These are phyloP conservation scores for Heliothis peltigera DNA, from an alignment of 2,888 invertebrate species.

Conservation along the genomic window DNA sequence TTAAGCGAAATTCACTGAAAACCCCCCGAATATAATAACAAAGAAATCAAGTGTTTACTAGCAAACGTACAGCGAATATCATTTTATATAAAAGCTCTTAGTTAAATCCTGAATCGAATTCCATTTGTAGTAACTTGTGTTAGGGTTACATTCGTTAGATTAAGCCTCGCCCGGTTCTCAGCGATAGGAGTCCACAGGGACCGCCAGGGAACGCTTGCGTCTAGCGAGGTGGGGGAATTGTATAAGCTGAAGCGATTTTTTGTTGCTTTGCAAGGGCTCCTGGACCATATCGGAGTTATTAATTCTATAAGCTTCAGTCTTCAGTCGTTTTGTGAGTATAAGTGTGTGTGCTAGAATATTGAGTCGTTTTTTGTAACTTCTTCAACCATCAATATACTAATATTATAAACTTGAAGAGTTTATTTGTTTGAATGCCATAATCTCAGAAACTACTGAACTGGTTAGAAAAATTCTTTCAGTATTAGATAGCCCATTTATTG, in stretches of 20 bases:
- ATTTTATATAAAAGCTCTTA: slow-evolving; percentile 77
- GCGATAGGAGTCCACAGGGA: slow-evolving; percentile 85
- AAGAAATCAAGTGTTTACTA: slow-evolving; percentile 50
- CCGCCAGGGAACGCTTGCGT: slow-evolving; percentile 72
- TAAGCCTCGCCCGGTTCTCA: slow-evolving; percentile 80
- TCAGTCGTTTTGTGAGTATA: no score
- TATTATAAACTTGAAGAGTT: no score
- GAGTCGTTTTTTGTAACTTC: no score
- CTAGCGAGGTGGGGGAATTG: slow-evolving; percentile 54
- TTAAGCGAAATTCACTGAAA: slow-evolving; percentile 33
- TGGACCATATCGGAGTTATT: no score
- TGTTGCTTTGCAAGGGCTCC: no score
- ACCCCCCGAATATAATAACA: slow-evolving; percentile 43
- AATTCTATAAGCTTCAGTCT: no score
- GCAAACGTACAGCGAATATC: slow-evolving; percentile 59
- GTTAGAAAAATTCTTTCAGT: no score
- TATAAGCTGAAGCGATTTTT: slow-evolving; percentile 29
- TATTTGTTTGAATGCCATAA: no score
- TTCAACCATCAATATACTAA: no score
- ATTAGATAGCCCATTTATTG: no score
- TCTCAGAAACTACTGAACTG: no score
- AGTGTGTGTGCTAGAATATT: no score
- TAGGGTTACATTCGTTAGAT: slow-evolving; percentile 84
- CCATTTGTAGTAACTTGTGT: slow-evolving; percentile 86
- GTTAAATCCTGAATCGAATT: slow-evolving; percentile 86